Evolutionary conservation across 1,140 invertebrate species (phyloP).

Genomic region (Drosophila sp.): DNA sequence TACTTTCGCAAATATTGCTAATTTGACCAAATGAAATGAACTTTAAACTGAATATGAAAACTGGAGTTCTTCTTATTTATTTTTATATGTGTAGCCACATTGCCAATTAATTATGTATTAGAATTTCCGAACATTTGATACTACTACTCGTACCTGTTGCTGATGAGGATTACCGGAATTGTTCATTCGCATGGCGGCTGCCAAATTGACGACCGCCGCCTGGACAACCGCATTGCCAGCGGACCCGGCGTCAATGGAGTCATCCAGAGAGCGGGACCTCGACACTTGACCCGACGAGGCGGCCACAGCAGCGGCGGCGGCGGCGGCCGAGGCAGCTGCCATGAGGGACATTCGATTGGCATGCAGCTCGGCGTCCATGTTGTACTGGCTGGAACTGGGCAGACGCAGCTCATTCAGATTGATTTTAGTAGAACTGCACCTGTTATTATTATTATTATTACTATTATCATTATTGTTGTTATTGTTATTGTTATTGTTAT

Average conservation of each 20-base stretch:
- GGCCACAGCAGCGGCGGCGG: slow-evolving; percentile 87
- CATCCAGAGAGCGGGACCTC: slow-evolving; percentile 85
- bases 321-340: slow-evolving; percentile 89
- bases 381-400: slow-evolving; percentile 88
- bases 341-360: slow-evolving; percentile 91
- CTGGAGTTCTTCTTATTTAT: no score
- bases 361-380: slow-evolving; percentile 88
- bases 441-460: slow-evolving; percentile 56
- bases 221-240: slow-evolving; percentile 86
- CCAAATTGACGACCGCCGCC: slow-evolving; percentile 91
- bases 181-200: slow-evolving; percentile 91
- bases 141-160: slow-evolving; percentile 28
- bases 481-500: slow-evolving; percentile 81
- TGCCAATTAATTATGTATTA: no score
- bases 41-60: no score
- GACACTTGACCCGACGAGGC: slow-evolving; percentile 85
- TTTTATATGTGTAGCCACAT: no score
- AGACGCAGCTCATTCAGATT: slow-evolving; percentile 62
- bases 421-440: slow-evolving; percentile 53
- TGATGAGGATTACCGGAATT: slow-evolving; percentile 47
- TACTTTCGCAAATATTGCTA: no score
- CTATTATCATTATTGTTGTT: slow-evolving; percentile 44
- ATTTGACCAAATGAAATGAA: no score
- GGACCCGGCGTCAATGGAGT: slow-evolving; percentile 77
- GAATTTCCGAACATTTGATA: no score